phyloP scores from a whole-genome alignment of 2,113 vertebrate genomes.

The Anguilla rostrata region DNA sequence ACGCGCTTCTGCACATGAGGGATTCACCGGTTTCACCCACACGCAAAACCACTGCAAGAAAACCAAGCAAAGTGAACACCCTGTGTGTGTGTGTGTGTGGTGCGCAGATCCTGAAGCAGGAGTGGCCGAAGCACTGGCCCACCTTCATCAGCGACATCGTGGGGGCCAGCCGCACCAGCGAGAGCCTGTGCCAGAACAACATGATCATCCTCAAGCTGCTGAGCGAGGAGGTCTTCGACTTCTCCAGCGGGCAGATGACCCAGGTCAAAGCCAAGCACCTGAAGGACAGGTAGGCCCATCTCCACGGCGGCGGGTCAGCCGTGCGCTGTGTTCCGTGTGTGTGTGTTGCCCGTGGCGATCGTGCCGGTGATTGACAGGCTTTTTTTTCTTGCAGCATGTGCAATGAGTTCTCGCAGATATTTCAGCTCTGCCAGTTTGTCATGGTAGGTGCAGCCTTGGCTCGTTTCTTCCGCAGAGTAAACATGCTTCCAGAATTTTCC shows the following conservation, averaged over 20 bases:
- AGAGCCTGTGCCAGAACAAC: conserved; percentile 98
- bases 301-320: neutral
- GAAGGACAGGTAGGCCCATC: conserved; percentile 80
- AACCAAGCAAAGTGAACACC: too few relatives aligned
- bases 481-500: neutral
- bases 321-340: neutral
- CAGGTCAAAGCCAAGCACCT: conserved; percentile 95
- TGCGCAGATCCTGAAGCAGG: conserved; percentile 92
- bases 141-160: conserved; percentile 98
- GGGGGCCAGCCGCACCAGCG: conserved; percentile 94
- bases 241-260: conserved; percentile 89
- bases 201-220: conserved; percentile 94
- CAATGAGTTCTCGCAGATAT: conserved; percentile 97
- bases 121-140: conserved; percentile 99
- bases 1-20: too few relatives aligned
- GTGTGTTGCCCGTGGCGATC: neutral
- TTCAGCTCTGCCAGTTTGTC: conserved; percentile 95
- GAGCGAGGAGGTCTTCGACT: conserved; percentile 81
- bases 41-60: too few relatives aligned
- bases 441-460: conserved; percentile 76
- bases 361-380: neutral
- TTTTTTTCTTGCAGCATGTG: conserved; percentile 81
- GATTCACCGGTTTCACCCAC: too few relatives aligned
- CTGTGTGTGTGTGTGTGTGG: conserved; percentile 39
- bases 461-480: neutral